Evolutionary conservation across 2,888 invertebrate genomes (phyloP).

Genomic region (Diloba caeruleocephala): DNA sequence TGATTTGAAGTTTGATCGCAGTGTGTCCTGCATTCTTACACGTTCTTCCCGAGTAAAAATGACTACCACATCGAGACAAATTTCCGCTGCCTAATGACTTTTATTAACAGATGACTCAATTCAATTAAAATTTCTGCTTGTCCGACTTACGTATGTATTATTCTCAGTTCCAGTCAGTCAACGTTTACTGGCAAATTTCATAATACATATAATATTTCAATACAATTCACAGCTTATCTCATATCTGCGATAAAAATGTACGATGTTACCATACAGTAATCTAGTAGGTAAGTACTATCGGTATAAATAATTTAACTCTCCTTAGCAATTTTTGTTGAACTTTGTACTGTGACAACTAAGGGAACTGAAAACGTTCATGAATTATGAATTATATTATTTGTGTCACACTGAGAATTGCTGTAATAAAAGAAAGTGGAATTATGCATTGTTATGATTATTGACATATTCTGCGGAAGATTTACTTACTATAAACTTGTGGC

Average conservation of each 20-base stretch:
- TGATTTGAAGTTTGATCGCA: neutral
- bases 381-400: constrained; percentile 26
- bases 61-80: constrained; percentile 18
- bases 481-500: too few species aligned
- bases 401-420: constrained; percentile 3
- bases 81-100: constrained; percentile 10
- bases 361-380: constrained; percentile 4
- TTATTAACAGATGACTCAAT: constrained; percentile 24
- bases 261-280: constrained; percentile 4
- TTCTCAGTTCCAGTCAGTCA: neutral
- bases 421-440: constrained; percentile 2
- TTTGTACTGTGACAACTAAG: neutral
- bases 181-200: constrained; percentile 12
- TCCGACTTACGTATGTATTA: too few species aligned
- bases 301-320: neutral
- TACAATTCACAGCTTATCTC: constrained; percentile 33
- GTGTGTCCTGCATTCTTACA: constrained; percentile 18
- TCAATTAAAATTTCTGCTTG: constrained; percentile 13
- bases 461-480: too few species aligned
- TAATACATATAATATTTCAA: constrained; percentile 17
- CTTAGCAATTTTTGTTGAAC: neutral
- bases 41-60: constrained; percentile 37
- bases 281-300: constrained; percentile 1
- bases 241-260: constrained; percentile 29
- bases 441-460: neutral